Base-by-base conservation (phyloP, 2,113 vertebrate genomes). In the Falcunculus frontatus region DNA sequence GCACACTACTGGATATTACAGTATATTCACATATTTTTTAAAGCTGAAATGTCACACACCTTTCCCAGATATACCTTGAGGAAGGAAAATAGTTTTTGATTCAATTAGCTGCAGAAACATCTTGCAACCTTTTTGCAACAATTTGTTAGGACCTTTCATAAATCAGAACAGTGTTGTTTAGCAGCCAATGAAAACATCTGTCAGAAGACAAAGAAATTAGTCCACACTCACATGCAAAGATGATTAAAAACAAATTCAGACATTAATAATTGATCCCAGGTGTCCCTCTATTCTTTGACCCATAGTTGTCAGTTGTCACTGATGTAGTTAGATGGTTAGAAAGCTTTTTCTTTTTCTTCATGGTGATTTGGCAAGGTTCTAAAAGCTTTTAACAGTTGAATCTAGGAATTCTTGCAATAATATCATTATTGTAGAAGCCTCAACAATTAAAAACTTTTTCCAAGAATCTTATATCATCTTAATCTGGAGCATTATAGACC, bases 201-300 rank as follows among this genome's bases (percentile, higher is more conserved):
- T 86, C 41, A 59, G 46, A 96, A 82, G 69, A 95, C 81, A 97
- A 90, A 96, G 89, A 96, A 93, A 96, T 95, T 94, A 95, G 82
- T 89, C 91, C 64, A 77, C 26, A 50, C 77, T 96, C 68, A 74
- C 87, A 91, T 91, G 64, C 79, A 96, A 96, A 93, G 74, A 94
- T 5, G n/a, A 82, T 95, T 97, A 97, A 96, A 97, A 94, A 95
- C 78, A 94, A 97, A 96, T 80, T 97, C 79, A 97, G 89, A 69
- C 74, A 92, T 93, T 88, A 97, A 74, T 96, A 97, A 97, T 69
- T 96, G 84, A 96, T 93, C 70, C 87, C 85, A 39, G 80, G 82
- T 94, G 89, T 89, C 87, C 50, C 55, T 89, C 77, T 94, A 41
- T 26, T 88, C 47, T 81, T 90, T 93, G 83, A 97, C 63, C 72